Percentiles rank a stretch among this genome's conserved stretches.
Evolutionary conservation across 2,888 invertebrate species (phyloP).

Genomic region (Lochmaea capreae): DNA sequence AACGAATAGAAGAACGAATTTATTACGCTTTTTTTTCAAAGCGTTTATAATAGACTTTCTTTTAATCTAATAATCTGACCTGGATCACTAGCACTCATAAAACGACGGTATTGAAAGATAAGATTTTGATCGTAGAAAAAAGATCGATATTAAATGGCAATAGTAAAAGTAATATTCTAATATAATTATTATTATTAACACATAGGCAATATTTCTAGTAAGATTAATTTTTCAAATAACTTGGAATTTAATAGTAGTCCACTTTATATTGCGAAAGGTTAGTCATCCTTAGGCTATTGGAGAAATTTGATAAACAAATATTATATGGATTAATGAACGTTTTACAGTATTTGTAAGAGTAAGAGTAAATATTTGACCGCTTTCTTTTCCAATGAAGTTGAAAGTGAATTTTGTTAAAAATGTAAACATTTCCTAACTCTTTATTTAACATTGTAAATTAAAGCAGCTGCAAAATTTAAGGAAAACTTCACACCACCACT

Average conservation of each 20-base stretch:
- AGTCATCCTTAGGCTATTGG: constrained; percentile 11
- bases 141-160: not conserved
- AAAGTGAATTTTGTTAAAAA: constrained; percentile 9
- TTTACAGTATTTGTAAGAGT: constrained; percentile 8
- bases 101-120: not conserved
- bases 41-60: too few relatives aligned
- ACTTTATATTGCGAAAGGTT: constrained; percentile 8
- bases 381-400: constrained; percentile 11
- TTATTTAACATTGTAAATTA: too few relatives aligned
- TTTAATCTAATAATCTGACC: too few relatives aligned
- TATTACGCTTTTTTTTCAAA: too few relatives aligned
- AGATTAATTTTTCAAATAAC: too few relatives aligned
- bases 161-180: not conserved
- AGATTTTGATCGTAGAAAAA: not conserved
- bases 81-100: too few relatives aligned
- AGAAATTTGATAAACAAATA: constrained; percentile 17
- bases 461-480: too few relatives aligned
- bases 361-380: constrained; percentile 15
- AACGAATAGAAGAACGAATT: too few relatives aligned
- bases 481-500: too few relatives aligned
- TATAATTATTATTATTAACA: not conserved
- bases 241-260: not conserved
- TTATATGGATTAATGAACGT: not conserved
- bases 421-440: not conserved
- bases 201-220: too few relatives aligned